Base-by-base conservation (phyloP, 2,797 vertebrate species). In the Selene dorsalis region DNA sequence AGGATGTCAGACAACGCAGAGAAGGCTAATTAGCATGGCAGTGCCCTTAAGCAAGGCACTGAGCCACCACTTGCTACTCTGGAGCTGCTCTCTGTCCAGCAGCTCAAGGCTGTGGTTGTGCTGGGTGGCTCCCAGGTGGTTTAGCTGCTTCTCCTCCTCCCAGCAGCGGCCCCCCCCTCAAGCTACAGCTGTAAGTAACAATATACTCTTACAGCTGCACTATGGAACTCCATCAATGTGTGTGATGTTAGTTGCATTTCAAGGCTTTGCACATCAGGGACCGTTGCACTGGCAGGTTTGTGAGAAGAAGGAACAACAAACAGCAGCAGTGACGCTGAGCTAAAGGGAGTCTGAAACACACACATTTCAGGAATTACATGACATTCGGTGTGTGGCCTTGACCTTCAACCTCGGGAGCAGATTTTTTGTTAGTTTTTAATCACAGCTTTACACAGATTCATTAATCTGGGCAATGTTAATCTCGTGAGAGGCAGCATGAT, bases 31-130 rank as follows among this genome's bases (percentile, higher is more conserved):
- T 80, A 87, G 59, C 67, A 75, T 62, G 47, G 12, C 6, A 38
- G 43, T 55, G 60, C 53, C 83, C 83, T 80, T 67, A 72, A 91
- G 86, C 77, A 77, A 86, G 62, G 68, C 79, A 86, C n/a, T 22
- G 39, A 64, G 66, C 13, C 52, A 52, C 26, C 22, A 6, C 69
- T 61, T 47, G 32, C 50, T 38, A 2, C 50, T 65, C 55, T 70
- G 60, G 72, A 88, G 81, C 53, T n/a, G 59, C 60, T 75, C 28
- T 1, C 48, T 60, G 73, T 83, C 86, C 85, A 71, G 82, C 71
- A 70, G 83, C 87, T 89, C 57, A 73, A 85, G 84, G 83, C 87
- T 69, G 62, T 39, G 74, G 58, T 55, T 60, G 82, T 77, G 43
- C 72, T 48, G 63, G 80, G 62, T 55, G 66, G 55, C 68, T 56